Evolutionary conservation across 1,140 invertebrate species (phyloP).

Genomic region (Sesamia nonagrioides): DNA sequence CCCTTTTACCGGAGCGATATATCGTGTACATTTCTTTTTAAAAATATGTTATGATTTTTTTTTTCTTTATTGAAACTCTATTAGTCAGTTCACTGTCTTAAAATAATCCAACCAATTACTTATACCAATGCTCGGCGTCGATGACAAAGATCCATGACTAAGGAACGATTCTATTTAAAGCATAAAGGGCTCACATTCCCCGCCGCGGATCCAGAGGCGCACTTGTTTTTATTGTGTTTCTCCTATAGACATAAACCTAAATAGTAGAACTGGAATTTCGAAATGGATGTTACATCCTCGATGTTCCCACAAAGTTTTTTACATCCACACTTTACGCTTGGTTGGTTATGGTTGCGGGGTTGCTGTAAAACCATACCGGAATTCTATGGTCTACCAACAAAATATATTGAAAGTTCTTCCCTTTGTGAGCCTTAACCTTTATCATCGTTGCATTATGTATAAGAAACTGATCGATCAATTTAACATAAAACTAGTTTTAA

Average conservation of each 20-base stretch:
- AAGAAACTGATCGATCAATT: neutral
- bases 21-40: too few species aligned
- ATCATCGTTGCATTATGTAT: neutral
- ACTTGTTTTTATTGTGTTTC: conserved; percentile 54
- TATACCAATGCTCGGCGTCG: neutral
- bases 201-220: conserved; percentile 48
- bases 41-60: too few species aligned
- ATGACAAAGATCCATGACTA: conserved; percentile 41
- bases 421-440: neutral
- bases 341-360: conserved; percentile 26
- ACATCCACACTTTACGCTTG: conserved; percentile 39
- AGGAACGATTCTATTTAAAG: conserved; percentile 52
- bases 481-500: neutral
- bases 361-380: conserved; percentile 31
- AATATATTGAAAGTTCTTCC: neutral
- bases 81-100: neutral
- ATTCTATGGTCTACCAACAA: conserved; percentile 11
- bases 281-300: conserved; percentile 34
- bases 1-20: too few species aligned
- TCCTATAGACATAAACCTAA: conserved; percentile 46
- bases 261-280: conserved; percentile 46
- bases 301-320: conserved; percentile 46
- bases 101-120: conserved; percentile 8
- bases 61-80: neutral
- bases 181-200: conserved; percentile 54